Base-by-base conservation (phyloP, 2,888 invertebrate species). In the Synergus itoensis region DNA sequence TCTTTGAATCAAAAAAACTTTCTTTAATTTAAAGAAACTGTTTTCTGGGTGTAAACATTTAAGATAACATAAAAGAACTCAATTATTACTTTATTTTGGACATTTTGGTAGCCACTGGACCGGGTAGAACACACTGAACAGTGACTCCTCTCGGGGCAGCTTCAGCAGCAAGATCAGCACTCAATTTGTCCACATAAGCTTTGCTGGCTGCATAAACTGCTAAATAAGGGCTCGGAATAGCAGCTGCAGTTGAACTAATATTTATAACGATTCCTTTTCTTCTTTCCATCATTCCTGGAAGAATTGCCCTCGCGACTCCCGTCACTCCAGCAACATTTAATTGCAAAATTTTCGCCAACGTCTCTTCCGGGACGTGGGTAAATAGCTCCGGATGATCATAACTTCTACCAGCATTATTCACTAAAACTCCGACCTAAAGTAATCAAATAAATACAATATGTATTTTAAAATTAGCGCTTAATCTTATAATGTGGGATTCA, bases 71-170 rank as follows among this genome's bases (percentile, higher is more conserved):
- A n/a, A 0, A 48, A 48, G 1, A n/a, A 48, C 0, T 5, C 0
- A 2, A 2, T 57, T 84, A 89, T 85, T 81, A 92, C 92, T 89
- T 92, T 80, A 98, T 96, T 87, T 97, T 96, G 12, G 96, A 96
- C 97, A 98, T 97, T 89, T 98, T 98, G 0, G 98, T 98, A 36
- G 97, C 97, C 0, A 99, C 98, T 86, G 96, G 97, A 1, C 97
- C 98, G 0, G 98, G 98, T 79, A 96, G 93, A 0, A 98, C 93
- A 89, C 96, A 96, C 93, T 98, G 98, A 7, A 98, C 93, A 5
- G 95, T 94, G 40, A 98, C 95, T 1, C 97, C 97, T 63, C 94
- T 93, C 60, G 94, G 94, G 21, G 93, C 92, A 88, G 97, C 97
- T 89, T 98, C 97, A 78, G 95, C 94, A 9, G 95, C 94, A 41